Evolutionary conservation across 1,140 invertebrate genomes (phyloP).

Genomic region (Drosophila hydei): DNA sequence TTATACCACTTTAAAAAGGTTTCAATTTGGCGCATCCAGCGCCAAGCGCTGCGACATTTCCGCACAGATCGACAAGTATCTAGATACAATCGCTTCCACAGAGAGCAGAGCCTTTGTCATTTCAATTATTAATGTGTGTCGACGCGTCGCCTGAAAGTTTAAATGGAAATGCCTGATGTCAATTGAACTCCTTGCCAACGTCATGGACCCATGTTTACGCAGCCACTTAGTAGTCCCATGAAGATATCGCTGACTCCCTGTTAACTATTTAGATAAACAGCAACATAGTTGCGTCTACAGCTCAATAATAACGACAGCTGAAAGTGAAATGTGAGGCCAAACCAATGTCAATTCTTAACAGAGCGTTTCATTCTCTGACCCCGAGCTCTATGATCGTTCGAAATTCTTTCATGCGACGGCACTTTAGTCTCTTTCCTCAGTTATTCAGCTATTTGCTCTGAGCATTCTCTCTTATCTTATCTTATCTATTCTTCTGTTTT

Average conservation of each 20-base stretch:
- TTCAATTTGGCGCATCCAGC: constrained; percentile 35
- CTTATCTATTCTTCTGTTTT: background rate
- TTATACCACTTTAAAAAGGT: constrained; percentile 75
- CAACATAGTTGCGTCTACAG: constrained; percentile 21
- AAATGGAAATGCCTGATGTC: constrained; percentile 40
- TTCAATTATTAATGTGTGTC: constrained; percentile 14
- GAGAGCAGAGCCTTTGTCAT: constrained; percentile 19
- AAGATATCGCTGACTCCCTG: constrained; percentile 17
- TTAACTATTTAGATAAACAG: constrained; percentile 58
- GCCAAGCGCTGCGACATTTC: constrained; percentile 24
- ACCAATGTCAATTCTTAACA: constrained; percentile 16
- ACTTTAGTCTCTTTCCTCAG: too few species aligned
- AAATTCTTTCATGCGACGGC: too few species aligned
- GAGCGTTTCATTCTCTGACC: constrained; percentile 5
- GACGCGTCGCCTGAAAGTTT: background rate
- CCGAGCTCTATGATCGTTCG: too few species aligned
- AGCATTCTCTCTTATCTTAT: too few species aligned
- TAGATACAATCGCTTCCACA: constrained; percentile 62
- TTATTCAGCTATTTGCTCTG: too few species aligned
- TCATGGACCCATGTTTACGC: constrained; percentile 11
- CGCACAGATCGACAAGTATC: constrained; percentile 54
- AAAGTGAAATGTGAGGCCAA: constrained; percentile 15
- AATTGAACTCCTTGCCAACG: constrained; percentile 25
- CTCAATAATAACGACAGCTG: constrained; percentile 7
- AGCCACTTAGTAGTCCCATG: constrained; percentile 18